These are phyloP conservation scores for Loxodonta africana DNA, from an alignment of 2,113 vertebrate species.

Conservation along the genomic window DNA sequence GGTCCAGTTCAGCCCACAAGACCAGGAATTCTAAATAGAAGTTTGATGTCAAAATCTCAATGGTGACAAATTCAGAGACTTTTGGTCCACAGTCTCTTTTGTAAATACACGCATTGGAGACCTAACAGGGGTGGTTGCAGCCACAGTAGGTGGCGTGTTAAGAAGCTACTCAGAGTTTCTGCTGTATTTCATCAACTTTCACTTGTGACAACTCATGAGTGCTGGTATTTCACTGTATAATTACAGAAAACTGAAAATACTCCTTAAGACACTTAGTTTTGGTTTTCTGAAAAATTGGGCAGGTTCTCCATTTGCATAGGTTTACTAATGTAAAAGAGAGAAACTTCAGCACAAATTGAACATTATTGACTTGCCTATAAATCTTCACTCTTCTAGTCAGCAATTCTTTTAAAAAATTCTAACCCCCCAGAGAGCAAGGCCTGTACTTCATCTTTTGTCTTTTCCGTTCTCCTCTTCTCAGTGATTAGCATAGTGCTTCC, in stretches of 20 bases:
- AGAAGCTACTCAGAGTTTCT: not conserved
- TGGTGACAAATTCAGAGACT: not conserved
- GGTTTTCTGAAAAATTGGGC: not conserved
- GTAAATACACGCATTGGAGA: not conserved
- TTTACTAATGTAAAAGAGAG: constrained; percentile 1
- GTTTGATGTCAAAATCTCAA: not conserved
- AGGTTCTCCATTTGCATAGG: not conserved
- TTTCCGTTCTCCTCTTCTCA: not conserved
- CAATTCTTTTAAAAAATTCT: not conserved
- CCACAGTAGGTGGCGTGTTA: not conserved
- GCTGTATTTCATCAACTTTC: not conserved
- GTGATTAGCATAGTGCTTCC: not conserved
- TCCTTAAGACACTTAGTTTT: not conserved
- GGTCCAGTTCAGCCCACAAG: not conserved
- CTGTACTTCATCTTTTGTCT: not conserved
- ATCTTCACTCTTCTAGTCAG: not conserved
- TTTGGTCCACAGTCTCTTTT: not conserved
- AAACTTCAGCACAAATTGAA: not conserved
- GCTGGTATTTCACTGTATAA: not conserved
- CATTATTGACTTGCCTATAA: constrained; percentile 20
- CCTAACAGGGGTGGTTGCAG: not conserved
- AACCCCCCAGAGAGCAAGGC: not conserved
- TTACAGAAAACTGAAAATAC: not conserved
- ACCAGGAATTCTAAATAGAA: not conserved
- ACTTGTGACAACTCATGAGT: not conserved